These are phyloP conservation scores for Diaprepes abbreviatus DNA, from an alignment of 2,888 invertebrate genomes.

Conservation along the genomic window DNA sequence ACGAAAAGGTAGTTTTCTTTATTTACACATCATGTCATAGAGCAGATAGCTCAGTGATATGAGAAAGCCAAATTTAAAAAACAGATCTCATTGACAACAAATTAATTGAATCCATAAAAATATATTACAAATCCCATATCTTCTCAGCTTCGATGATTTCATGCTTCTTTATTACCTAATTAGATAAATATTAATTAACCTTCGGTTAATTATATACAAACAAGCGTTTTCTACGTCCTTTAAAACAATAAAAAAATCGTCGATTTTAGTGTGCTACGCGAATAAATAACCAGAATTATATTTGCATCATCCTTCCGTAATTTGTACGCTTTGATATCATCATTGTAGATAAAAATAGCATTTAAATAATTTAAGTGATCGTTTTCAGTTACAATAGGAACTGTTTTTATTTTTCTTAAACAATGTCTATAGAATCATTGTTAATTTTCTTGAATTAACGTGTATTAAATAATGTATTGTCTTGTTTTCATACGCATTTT, in stretches of 20 bases:
- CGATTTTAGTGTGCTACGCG: neutral
- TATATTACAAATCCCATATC: too few relatives aligned
- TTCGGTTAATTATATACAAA: conserved; percentile 7
- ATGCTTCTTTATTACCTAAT: neutral
- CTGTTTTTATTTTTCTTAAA: neutral
- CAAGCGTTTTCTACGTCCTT: conserved; percentile 7
- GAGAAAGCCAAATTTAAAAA: too few relatives aligned
- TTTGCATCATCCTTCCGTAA: conserved; percentile 14
- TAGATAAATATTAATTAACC: conserved; percentile 2
- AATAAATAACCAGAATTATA: conserved; percentile 7
- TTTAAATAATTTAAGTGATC: neutral
- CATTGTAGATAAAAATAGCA: conserved; percentile 1
- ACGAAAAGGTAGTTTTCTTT: too few relatives aligned
- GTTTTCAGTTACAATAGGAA: neutral
- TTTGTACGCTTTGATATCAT: conserved; percentile 9
- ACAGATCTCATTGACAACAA: too few relatives aligned
- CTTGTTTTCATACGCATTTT: neutral
- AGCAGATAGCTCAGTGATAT: too few relatives aligned
- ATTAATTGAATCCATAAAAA: too few relatives aligned
- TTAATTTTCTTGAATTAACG: neutral
- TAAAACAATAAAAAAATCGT: neutral
- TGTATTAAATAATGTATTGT: neutral
- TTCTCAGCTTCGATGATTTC: too few relatives aligned
- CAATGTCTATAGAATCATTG: neutral
- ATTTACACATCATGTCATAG: too few relatives aligned